These are phyloP conservation scores for Neolamprologus hecqui DNA, from an alignment of 2,113 vertebrate genomes.

Conservation along the genomic window DNA sequence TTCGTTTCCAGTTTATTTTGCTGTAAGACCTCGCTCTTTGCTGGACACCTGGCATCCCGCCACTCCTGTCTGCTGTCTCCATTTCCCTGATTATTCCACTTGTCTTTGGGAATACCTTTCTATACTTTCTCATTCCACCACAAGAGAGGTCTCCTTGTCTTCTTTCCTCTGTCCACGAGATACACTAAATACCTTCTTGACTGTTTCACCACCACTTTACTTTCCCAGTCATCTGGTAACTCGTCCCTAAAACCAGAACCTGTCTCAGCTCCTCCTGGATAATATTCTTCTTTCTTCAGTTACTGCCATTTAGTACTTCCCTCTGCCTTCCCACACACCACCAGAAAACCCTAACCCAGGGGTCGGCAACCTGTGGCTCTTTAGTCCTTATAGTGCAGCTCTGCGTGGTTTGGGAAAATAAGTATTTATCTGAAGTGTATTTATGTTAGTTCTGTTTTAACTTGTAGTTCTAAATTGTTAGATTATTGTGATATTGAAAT, in stretches of 20 bases:
- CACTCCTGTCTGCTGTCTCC: not conserved
- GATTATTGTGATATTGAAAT: not conserved
- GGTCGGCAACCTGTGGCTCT: not conserved
- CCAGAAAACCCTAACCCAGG: not conserved
- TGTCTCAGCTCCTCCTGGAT: not conserved
- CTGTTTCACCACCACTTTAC: not conserved
- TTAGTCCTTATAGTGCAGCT: rapidly evolving
- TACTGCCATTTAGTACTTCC: not conserved
- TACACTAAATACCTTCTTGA: too few relatives aligned
- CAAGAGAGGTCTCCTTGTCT: not conserved
- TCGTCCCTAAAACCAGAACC: not conserved
- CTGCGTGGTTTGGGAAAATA: rapidly evolving
- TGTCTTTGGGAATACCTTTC: not conserved
- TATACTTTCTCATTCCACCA: not conserved
- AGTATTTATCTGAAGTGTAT: not conserved
- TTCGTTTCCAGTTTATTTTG: not conserved
- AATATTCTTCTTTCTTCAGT: not conserved
- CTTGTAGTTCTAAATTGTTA: not conserved
- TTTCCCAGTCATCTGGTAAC: not conserved
- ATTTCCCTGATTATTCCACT: not conserved
- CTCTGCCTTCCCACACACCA: not conserved
- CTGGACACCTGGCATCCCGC: not conserved
- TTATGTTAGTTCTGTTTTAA: not conserved
- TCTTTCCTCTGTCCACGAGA: too few relatives aligned
- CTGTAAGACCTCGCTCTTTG: not conserved